Evolutionary conservation across 2,113 vertebrate genomes (phyloP), one percentile per base, ranked within the genome.

Genomic region (Urocynchramus pylzowi): DNA sequence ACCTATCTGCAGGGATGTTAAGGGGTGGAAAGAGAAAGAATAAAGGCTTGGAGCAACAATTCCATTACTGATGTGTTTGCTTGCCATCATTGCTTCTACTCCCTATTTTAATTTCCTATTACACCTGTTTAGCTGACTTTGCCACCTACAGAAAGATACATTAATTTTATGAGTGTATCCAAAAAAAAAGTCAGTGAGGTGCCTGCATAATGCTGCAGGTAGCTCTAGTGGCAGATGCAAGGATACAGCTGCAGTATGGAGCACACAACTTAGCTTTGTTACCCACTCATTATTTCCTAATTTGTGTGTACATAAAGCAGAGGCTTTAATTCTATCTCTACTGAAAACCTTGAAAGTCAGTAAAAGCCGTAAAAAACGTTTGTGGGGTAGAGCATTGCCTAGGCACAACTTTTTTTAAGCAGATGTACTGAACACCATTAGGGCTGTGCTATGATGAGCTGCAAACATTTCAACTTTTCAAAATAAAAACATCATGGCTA

Each of bases 401-500:
- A 91, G 75, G 65, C 84, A 70, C 59, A 95, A 95, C 85, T 94
- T 98, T 97, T n/a, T 97, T 95, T 31, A 89, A 92, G 90, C 97
- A 98, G 97, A 97, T 97, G 98, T 76, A 97, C 82, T 61, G 79
- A 96, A 81, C 77, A 85, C 93, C 96, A 91, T 98, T 96, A 98
- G 92, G 80, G 49, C 44, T 78, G 73, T 87, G 91, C 93, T 96
- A 96, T 95, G 95, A 98, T 95, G 89, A 97, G 96, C 96, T 96
- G 59, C 89, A 96, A 97, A 96, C 95, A 96, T 97, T 97, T 95
- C 94, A 95, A 88, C 93, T 97, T 97, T 95, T 94, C 79, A 96
- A 95, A 97, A 97, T 93, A 96, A 97, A 98, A 97, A 95, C 97
- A 98, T 96, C 88, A 52, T 83, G 80, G 75, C 67, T 97, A 95